A percentile compares a stretch with the other conserved stretches of the same genome.
Evolutionary conservation across 2,797 vertebrate genomes (phyloP).

Genomic region (Leuciscus waleckii): DNA sequence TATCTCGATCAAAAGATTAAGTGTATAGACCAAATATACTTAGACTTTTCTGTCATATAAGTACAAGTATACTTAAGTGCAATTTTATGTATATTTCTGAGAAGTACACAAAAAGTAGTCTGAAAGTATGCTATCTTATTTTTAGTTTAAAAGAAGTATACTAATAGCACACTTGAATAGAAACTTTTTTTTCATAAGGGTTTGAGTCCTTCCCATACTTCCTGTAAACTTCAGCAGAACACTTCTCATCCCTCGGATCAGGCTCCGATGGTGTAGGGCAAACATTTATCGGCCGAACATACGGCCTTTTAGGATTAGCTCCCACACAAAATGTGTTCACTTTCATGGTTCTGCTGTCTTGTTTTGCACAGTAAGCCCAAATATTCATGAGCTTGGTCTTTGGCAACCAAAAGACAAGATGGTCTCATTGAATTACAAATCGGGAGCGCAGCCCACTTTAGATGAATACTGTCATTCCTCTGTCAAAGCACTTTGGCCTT

Average conservation of each 20-base stretch:
- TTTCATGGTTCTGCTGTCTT: conserved; percentile 29
- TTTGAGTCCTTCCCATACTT: conserved; percentile 23
- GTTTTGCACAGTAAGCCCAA: conserved; percentile 14
- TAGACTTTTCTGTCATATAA: too few relatives aligned
- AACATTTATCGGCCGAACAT: conserved; percentile 32
- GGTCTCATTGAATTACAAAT: conserved; percentile 44
- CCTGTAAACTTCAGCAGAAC: conserved; percentile 8
- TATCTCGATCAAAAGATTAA: too few relatives aligned
- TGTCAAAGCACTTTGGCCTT: conserved; percentile 28
- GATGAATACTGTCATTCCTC: conserved; percentile 26
- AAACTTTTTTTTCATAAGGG: too few relatives aligned
- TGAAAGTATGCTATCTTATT: too few relatives aligned
- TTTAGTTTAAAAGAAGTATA: too few relatives aligned
- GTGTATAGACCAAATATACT: too few relatives aligned
- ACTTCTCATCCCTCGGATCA: conserved; percentile 23
- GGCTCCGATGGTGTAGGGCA: conserved; percentile 16
- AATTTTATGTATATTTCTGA: too few relatives aligned
- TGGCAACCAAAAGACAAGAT: conserved; percentile 43
- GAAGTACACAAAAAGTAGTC: too few relatives aligned
- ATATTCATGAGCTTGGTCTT: conserved; percentile 43
- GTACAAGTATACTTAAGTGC: too few relatives aligned
- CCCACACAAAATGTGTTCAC: conserved; percentile 34
- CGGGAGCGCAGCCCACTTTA: conserved; percentile 28
- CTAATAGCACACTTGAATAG: too few relatives aligned
- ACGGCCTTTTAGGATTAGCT: conserved; percentile 34